Conservation (phyloP, 64 coral and sea anemone species). For the Montipora sp. region DNA sequence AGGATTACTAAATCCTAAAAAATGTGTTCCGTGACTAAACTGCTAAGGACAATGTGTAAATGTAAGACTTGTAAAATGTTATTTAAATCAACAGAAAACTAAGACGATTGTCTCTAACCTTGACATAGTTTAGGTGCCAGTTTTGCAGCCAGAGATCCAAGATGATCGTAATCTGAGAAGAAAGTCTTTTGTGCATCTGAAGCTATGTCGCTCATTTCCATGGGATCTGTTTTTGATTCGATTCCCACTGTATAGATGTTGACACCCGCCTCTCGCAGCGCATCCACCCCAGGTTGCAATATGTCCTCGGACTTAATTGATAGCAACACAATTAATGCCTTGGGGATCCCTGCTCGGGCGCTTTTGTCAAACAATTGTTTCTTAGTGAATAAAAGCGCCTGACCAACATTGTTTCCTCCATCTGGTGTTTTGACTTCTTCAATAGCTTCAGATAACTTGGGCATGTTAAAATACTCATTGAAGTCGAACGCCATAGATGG, state of each 20-base stretch:
- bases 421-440: conserved; percentile 8
- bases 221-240: neutral
- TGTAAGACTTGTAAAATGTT: too few relatives aligned
- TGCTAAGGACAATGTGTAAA: too few relatives aligned
- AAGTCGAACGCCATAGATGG: conserved; percentile 71
- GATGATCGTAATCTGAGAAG: neutral
- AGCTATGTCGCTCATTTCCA: conserved; percentile 42
- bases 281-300: conserved; percentile 1
- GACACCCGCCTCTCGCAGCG: conserved; percentile 28
- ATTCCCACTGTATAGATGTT: conserved; percentile 45
- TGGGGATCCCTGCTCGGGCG: conserved; percentile 38
- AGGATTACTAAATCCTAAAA: too few relatives aligned
- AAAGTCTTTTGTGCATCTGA: conserved; percentile 24
- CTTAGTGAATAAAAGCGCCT: conserved; percentile 34
- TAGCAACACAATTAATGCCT: conserved; percentile 38
- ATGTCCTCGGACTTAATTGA: conserved; percentile 10
- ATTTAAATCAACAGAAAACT: neutral
- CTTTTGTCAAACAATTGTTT: conserved; percentile 59
- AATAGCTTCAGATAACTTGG: conserved; percentile 11
- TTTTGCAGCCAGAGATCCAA: conserved; percentile 4
- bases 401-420: conserved; percentile 18
- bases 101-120: neutral
- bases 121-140: conserved; percentile 20
- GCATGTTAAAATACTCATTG: conserved; percentile 28
- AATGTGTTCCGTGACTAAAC: too few relatives aligned